Evolutionary conservation across 2,888 invertebrate genomes (phyloP).

Genomic region (Xanthorhoe spadicearia): DNA sequence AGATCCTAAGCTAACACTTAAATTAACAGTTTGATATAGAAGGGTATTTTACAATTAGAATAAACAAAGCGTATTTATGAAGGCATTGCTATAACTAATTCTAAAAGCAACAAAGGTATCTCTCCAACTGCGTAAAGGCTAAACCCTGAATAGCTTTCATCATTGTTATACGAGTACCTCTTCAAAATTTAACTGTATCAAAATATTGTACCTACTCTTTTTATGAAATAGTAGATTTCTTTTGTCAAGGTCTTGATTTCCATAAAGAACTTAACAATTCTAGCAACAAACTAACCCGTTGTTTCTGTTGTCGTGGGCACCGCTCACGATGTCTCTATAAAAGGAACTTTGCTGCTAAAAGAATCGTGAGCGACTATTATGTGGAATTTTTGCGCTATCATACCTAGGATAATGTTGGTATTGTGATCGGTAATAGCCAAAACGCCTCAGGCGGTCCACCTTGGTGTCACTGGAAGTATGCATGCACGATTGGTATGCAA

Average conservation of each 20-base stretch:
- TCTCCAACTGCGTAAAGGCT: neutral
- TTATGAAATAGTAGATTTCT: neutral
- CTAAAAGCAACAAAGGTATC: neutral
- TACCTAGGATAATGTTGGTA: conserved; percentile 7
- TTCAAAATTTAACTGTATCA: too few relatives aligned
- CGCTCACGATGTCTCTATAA: conserved; percentile 19
- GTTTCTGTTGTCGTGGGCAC: conserved; percentile 14
- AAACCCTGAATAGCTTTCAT: neutral
- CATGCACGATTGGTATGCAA: neutral
- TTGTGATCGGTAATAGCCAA: conserved; percentile 15
- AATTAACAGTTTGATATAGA: too few relatives aligned
- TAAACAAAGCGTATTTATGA: conserved; percentile 3
- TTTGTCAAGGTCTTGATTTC: neutral
- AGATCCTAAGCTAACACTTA: too few relatives aligned
- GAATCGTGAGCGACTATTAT: conserved; percentile 6
- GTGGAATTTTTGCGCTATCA: conserved; percentile 13
- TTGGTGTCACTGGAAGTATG: conserved; percentile 10
- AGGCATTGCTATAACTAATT: neutral
- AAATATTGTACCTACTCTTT: too few relatives aligned
- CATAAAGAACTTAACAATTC: neutral
- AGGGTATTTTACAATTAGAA: neutral
- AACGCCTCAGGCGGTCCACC: conserved; percentile 19
- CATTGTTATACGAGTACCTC: neutral
- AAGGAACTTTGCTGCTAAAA: conserved; percentile 7
- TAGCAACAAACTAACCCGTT: neutral